A percentile compares a stretch with the other conserved stretches of the same genome.
phyloP scores from a whole-genome alignment of 1,140 invertebrate genomes.

The Drosophila pectinifera region DNA sequence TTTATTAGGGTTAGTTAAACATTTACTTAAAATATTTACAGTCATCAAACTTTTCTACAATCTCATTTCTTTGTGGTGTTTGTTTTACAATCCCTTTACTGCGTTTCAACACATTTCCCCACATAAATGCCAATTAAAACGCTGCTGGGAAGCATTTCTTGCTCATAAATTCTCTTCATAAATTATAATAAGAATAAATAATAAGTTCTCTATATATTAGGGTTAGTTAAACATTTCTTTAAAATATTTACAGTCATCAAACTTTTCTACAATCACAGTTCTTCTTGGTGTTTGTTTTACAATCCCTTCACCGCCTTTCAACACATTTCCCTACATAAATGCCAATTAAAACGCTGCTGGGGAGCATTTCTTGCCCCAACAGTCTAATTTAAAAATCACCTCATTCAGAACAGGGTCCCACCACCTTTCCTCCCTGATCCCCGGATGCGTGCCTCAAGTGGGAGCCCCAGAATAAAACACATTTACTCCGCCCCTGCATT shows the following conservation, averaged over 20 bases:
- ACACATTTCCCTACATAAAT: slow-evolving; percentile 8
- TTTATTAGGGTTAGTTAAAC: too few species aligned
- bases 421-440: not conserved
- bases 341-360: slow-evolving; percentile 73
- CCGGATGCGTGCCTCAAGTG: slow-evolving; percentile 49
- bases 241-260: not conserved
- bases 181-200: too few species aligned
- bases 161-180: too few species aligned
- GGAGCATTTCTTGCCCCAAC: slow-evolving; percentile 55
- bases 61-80: not conserved
- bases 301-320: slow-evolving; percentile 6
- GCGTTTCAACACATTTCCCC: slow-evolving; percentile 9
- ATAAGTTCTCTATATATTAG: too few species aligned
- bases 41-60: not conserved
- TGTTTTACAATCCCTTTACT: not conserved
- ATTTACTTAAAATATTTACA: not conserved
- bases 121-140: slow-evolving; percentile 57
- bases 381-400: slow-evolving; percentile 59
- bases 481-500: slow-evolving; percentile 15
- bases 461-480: slow-evolving; percentile 49
- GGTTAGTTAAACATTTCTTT: not conserved
- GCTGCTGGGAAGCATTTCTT: slow-evolving; percentile 77
- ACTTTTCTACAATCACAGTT: not conserved
- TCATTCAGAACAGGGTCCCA: slow-evolving; percentile 22
- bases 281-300: not conserved